These are phyloP conservation scores for Dendrolimus kikuchii DNA, from an alignment of 1,140 invertebrate genomes.

Conservation along the genomic window DNA sequence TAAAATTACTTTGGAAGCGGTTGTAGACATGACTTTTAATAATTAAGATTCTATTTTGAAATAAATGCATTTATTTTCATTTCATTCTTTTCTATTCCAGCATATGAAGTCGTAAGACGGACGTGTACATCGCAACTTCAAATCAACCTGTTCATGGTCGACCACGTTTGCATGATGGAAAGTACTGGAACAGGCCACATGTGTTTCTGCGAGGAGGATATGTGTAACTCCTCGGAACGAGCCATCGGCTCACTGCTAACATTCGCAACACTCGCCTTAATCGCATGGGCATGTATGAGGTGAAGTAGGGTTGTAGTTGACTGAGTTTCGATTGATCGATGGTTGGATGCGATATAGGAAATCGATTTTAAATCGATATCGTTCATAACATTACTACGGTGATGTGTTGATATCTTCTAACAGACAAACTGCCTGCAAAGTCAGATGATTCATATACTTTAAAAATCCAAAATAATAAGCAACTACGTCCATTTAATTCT, in stretches of 20 bases:
- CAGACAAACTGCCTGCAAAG: constrained; percentile 8
- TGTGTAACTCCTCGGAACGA: constrained; percentile 80
- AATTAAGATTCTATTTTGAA: too few species aligned
- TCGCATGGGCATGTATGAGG: constrained; percentile 63
- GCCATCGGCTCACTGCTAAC: constrained; percentile 23
- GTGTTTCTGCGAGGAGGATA: constrained; percentile 98
- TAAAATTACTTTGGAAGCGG: too few species aligned
- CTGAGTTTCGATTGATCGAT: constrained; percentile 24
- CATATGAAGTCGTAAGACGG: constrained; percentile 88
- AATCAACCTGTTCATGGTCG: constrained; percentile 97
- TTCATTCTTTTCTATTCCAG: constrained; percentile 72
- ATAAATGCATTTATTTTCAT: not conserved
- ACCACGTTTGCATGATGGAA: constrained; percentile 98
- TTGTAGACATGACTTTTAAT: too few species aligned
- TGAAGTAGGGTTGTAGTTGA: constrained; percentile 49
- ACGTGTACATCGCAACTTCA: constrained; percentile 94
- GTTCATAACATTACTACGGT: too few species aligned
- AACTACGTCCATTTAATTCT: too few species aligned
- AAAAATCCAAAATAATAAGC: too few species aligned
- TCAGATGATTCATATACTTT: too few species aligned
- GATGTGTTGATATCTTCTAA: too few species aligned
- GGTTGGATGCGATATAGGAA: constrained; percentile 8
- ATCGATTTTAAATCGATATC: not conserved
- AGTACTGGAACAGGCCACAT: constrained; percentile 96
- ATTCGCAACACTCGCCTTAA: constrained; percentile 27